Conservation (phyloP, 2,797 vertebrate genomes). For the Microtus californicus region DNA sequence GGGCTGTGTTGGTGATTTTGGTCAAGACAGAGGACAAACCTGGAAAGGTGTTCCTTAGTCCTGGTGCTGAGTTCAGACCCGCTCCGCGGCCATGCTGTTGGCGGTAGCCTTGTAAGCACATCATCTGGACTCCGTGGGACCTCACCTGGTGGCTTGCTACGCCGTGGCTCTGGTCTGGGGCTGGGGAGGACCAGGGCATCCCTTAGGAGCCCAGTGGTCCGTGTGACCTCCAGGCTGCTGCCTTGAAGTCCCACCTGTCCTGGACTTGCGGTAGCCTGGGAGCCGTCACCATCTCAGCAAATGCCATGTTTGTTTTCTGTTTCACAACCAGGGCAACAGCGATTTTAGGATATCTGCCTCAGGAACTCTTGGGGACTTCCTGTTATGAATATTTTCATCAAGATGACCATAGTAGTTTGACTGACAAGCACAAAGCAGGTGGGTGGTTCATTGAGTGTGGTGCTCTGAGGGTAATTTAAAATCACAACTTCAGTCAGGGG, state of each 20-base stretch:
- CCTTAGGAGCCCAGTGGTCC: not conserved
- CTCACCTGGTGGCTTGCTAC: not conserved
- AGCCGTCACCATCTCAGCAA: not conserved
- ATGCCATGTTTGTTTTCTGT: constrained; percentile 45
- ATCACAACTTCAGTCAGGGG: not conserved
- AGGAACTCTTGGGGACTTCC: constrained; percentile 96
- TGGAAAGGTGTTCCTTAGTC: not conserved
- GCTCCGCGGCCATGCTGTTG: not conserved
- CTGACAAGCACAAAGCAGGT: constrained; percentile 96
- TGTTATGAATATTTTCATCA: constrained; percentile 99
- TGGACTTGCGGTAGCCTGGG: not conserved
- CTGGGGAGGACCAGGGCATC: not conserved
- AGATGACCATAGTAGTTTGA: constrained; percentile 94
- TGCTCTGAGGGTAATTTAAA: not conserved
- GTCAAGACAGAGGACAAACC: not conserved
- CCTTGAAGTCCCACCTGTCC: no score
- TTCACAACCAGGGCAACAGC: constrained; percentile 92
- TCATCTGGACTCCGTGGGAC: not conserved
- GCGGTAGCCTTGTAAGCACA: not conserved
- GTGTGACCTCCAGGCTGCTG: not conserved
- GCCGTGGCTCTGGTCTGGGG: not conserved
- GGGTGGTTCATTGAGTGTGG: constrained; percentile 84
- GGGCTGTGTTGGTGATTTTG: not conserved
- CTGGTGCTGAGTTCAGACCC: not conserved
- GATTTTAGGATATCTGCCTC: constrained; percentile 96